These are phyloP conservation scores for Drosophila cracens DNA, from an alignment of 2,888 invertebrate species.

Conservation along the genomic window DNA sequence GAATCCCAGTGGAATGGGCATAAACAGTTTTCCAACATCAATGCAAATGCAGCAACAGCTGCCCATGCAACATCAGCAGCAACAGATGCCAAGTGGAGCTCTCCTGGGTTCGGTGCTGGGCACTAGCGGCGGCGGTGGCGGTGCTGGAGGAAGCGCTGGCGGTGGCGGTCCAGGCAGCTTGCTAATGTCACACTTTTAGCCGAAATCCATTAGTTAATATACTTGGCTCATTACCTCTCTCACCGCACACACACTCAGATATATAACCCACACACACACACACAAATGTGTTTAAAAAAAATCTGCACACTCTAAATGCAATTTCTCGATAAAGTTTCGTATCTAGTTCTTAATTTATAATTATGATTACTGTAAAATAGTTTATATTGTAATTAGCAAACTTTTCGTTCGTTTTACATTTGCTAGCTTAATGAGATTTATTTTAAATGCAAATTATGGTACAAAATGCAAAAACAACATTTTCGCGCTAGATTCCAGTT, in stretches of 20 bases:
- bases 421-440: slow-evolving; percentile 78
- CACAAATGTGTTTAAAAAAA: slow-evolving; percentile 37
- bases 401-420: slow-evolving; percentile 69
- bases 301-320: slow-evolving; percentile 61
- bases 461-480: slow-evolving; percentile 67
- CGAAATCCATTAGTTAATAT: slow-evolving; percentile 75
- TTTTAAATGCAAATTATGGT: slow-evolving; percentile 73
- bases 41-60: slow-evolving; percentile 77
- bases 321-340: slow-evolving; percentile 72
- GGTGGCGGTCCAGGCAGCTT: slow-evolving; percentile 83
- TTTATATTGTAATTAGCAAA: slow-evolving; percentile 76
- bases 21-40: slow-evolving; percentile 70
- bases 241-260: slow-evolving; percentile 33
- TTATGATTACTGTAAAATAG: slow-evolving; percentile 73
- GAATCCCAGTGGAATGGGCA: slow-evolving; percentile 59
- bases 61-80: slow-evolving; percentile 63
- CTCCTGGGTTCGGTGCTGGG: slow-evolving; percentile 67
- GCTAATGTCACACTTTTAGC: slow-evolving; percentile 82
- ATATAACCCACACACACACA: slow-evolving; percentile 19
- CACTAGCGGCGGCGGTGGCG: slow-evolving; percentile 50
- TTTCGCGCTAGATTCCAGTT: slow-evolving; percentile 61
- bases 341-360: slow-evolving; percentile 72
- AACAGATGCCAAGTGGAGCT: slow-evolving; percentile 71
- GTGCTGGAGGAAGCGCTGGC: slow-evolving; percentile 46
- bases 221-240: slow-evolving; percentile 76